Evolutionary conservation across 2,797 vertebrate genomes (phyloP).

Genomic region (Helarctos malayanus): DNA sequence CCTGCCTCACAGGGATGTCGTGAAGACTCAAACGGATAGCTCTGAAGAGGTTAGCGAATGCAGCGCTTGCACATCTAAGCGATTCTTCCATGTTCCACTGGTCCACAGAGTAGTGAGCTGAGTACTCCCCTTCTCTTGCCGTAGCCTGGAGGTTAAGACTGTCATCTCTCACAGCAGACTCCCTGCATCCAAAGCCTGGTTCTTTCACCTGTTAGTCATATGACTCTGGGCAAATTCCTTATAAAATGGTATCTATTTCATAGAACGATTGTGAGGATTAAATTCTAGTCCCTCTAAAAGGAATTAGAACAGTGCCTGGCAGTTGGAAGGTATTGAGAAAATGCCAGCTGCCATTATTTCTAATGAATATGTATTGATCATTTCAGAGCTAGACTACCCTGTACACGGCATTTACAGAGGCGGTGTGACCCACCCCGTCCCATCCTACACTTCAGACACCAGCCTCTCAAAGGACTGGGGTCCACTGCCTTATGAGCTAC

Average conservation of each 20-base stretch:
- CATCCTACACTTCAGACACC: background rate
- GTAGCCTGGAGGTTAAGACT: background rate
- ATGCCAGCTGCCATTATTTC: background rate
- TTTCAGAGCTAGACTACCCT: background rate
- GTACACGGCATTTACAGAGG: background rate
- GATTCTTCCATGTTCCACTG: background rate
- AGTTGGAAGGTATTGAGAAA: background rate
- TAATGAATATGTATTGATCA: background rate
- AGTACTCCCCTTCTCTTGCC: background rate
- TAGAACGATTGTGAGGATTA: conserved; percentile 42
- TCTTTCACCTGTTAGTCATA: background rate
- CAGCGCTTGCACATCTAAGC: background rate
- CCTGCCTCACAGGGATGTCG: background rate
- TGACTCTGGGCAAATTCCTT: background rate
- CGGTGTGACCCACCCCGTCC: background rate
- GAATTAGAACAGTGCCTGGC: background rate
- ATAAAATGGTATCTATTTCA: background rate
- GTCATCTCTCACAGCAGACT: background rate
- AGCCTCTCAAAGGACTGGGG: background rate
- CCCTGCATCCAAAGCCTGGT: background rate
- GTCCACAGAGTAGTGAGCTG: background rate
- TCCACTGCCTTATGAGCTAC: background rate
- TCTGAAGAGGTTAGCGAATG: background rate
- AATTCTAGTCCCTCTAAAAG: background rate
- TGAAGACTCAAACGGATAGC: background rate